Evolutionary conservation across 1,140 invertebrate species (phyloP), one percentile per base, ranked within the genome.

Genomic region (Saccostrea cuccullata): DNA sequence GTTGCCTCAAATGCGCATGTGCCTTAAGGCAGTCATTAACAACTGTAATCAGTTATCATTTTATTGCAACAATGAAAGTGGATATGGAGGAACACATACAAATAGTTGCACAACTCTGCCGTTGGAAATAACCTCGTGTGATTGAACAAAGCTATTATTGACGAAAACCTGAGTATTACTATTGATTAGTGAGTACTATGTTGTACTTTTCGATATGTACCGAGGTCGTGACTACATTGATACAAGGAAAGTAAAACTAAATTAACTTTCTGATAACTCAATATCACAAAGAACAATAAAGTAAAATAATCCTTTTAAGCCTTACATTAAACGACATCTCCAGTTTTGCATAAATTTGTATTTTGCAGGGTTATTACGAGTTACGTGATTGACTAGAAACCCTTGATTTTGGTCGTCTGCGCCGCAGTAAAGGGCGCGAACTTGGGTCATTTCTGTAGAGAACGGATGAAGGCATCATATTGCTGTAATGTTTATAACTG

Each of bases 371-470:
- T 77, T 77, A 30, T 77, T 77, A 77, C 70, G 30, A 77, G 70
- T 77, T 77, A 36, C 30, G 70, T 77, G 70, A 77, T 36, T 77
- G 30, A 77, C 70, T 36, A 30, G 23, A 30, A 77, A 77, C 70
- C 30, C 11, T 15, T 77, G 30, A 36, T 11, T 12, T 30, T 15
- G 8, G 70, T 77, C 26, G 30, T 15, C 26, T 26, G 70, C 70
- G 23, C 17, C 70, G 30, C 26, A 30, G 70, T 15, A 77, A 36
- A 77, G 30, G 70, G 26, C 70, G 13, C 26, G 26, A 77, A 26
- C 70, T 77, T 77, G 23, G 70, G 70, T 36, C 70, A 36, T 12
- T 77, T 26, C 23, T 77, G 23, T 30, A 13, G 67, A 3, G 67
- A 73, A 30, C 58, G 58, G 58, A 60, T 60, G 58, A 64, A 64